Evolutionary conservation across 2,113 vertebrate species (phyloP).

Genomic region (Hippotragus niger): DNA sequence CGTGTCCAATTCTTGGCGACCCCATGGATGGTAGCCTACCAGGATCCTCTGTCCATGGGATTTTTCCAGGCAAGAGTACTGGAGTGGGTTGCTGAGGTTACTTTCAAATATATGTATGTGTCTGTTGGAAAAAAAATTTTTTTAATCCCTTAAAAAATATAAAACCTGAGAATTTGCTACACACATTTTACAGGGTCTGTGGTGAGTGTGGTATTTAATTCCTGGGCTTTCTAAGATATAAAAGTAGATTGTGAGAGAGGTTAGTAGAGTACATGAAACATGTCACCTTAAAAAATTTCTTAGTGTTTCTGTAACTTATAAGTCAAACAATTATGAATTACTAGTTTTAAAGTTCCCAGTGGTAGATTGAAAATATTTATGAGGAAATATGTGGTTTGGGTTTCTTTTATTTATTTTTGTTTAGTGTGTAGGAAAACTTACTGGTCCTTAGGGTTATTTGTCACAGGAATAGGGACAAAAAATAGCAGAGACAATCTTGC

Average conservation of each 20-base stretch:
- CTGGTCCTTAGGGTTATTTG: background rate
- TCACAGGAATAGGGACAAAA: background rate
- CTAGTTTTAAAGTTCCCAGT: background rate
- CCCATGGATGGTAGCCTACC: too few relatives aligned
- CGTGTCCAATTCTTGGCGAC: accelerated
- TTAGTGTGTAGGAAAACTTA: background rate
- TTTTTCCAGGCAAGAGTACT: too few relatives aligned
- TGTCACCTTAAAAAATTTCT: background rate
- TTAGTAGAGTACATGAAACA: background rate
- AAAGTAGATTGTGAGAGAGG: background rate
- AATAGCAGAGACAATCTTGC: background rate
- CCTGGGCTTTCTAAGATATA: background rate
- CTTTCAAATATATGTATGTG: background rate
- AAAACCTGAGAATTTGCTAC: background rate
- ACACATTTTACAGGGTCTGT: background rate
- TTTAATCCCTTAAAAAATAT: background rate
- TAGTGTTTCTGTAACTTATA: background rate
- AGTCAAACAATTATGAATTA: background rate
- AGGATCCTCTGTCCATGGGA: too few relatives aligned
- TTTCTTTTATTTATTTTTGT: background rate
- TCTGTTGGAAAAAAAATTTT: background rate
- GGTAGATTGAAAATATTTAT: background rate
- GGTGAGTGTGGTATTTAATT: background rate
- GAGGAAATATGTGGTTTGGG: background rate
- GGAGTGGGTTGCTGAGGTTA: background rate